These are phyloP conservation scores for Drosophila leonis DNA, from an alignment of 2,888 invertebrate genomes.

Conservation along the genomic window DNA sequence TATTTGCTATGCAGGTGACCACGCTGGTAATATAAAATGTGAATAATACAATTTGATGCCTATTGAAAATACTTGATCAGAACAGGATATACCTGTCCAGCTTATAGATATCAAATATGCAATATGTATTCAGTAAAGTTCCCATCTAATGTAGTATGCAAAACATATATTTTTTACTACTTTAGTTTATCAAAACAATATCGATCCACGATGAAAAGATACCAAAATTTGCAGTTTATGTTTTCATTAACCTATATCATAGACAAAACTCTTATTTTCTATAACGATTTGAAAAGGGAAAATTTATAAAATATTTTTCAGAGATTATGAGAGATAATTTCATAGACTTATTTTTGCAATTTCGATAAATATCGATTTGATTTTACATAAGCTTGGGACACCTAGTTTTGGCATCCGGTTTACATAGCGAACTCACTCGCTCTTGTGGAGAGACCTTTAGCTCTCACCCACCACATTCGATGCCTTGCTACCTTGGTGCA, in stretches of 20 bases:
- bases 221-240: no score
- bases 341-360: no score
- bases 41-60: background rate
- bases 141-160: no score
- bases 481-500: background rate
- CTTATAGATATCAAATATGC: no score
- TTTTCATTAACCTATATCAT: no score
- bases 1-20: constrained; percentile 67
- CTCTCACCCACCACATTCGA: background rate
- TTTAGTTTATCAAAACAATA: background rate
- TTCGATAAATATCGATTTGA: background rate
- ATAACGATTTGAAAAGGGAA: background rate
- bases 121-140: no score
- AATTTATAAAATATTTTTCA: background rate
- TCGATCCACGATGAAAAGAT: background rate
- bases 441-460: background rate
- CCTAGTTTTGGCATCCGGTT: background rate
- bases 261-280: no score
- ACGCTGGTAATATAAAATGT: constrained; percentile 27
- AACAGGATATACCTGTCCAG: background rate
- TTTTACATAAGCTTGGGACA: background rate
- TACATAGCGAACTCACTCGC: background rate
- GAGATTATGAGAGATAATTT: background rate
- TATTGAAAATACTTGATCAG: background rate
- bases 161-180: background rate